Evolutionary conservation across 2,797 vertebrate genomes (phyloP).

Genomic region (Agapornis canus): DNA sequence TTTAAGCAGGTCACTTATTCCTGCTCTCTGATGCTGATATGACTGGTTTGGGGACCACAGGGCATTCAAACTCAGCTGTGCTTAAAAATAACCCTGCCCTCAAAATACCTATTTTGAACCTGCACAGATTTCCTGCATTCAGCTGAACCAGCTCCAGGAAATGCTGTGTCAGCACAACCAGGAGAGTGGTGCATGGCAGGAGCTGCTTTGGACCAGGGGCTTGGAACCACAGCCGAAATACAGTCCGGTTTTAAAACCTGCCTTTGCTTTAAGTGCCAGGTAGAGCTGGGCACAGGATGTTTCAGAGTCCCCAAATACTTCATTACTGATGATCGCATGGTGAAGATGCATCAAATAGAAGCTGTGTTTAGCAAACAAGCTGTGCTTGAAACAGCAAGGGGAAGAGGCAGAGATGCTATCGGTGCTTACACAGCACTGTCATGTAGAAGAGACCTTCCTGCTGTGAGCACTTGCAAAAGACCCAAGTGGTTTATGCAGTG

Average conservation of each 20-base stretch:
- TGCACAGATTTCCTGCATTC: not conserved
- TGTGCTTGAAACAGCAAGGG: not conserved
- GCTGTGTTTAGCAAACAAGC: not conserved
- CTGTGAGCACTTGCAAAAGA: not conserved
- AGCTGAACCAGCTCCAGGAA: not conserved
- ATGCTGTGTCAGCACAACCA: not conserved
- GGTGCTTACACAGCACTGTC: rapidly evolving
- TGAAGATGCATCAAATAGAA: not conserved
- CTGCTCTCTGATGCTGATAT: not conserved
- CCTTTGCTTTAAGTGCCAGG: not conserved
- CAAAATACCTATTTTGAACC: not conserved
- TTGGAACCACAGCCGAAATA: rapidly evolving
- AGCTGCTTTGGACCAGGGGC: not conserved
- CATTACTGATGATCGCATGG: not conserved
- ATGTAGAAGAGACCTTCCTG: not conserved
- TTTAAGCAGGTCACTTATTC: not conserved
- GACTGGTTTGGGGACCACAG: not conserved
- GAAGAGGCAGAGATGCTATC: not conserved
- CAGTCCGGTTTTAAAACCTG: not conserved
- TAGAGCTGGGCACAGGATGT: not conserved
- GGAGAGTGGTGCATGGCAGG: not conserved
- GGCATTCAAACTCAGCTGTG: rapidly evolving
- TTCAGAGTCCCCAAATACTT: not conserved
- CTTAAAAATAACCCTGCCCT: not conserved
- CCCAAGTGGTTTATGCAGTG: not conserved